phyloP scores from a whole-genome alignment of 2,888 invertebrate genomes.

The Lycocerus yunnanus region DNA sequence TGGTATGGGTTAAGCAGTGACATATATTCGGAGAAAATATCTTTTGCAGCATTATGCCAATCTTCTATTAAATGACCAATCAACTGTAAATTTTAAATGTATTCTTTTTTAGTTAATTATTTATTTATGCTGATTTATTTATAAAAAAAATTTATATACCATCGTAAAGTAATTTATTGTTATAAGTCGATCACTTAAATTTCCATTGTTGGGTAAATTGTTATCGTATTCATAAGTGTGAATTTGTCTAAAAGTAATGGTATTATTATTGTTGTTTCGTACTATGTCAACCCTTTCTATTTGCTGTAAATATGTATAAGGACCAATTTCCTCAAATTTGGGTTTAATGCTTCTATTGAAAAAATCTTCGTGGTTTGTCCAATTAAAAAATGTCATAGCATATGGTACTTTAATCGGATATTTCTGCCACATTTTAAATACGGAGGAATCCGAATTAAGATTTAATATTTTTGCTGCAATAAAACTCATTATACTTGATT shows the following conservation, averaged over 20 bases:
- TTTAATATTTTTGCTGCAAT: not conserved
- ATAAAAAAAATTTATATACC: conserved; percentile 60
- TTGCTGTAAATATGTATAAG: conserved; percentile 69
- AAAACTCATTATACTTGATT: not conserved
- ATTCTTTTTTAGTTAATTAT: too few relatives aligned
- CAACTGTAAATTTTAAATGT: not conserved
- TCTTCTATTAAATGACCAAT: not conserved
- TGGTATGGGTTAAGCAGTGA: conserved; percentile 60
- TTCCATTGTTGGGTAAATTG: conserved; percentile 65
- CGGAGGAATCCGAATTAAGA: not conserved
- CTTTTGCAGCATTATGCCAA: conserved; percentile 60
- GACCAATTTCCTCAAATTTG: conserved; percentile 62
- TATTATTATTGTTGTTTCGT: not conserved
- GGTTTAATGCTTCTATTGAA: conserved; percentile 61
- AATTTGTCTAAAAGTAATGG: not conserved
- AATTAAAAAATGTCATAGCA: conserved; percentile 49
- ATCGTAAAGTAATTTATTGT: conserved; percentile 78
- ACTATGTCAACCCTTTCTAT: conserved; percentile 72
- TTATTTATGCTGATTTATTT: too few relatives aligned
- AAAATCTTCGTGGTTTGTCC: conserved; percentile 59
- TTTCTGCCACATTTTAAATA: conserved; percentile 5
- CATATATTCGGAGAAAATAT: conserved; percentile 56
- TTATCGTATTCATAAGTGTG: conserved; percentile 65
- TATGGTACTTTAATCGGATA: not conserved
- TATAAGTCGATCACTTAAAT: conserved; percentile 69